Evolutionary conservation across 2,888 invertebrate genomes (phyloP).

Genomic region (Agrilus mali): DNA sequence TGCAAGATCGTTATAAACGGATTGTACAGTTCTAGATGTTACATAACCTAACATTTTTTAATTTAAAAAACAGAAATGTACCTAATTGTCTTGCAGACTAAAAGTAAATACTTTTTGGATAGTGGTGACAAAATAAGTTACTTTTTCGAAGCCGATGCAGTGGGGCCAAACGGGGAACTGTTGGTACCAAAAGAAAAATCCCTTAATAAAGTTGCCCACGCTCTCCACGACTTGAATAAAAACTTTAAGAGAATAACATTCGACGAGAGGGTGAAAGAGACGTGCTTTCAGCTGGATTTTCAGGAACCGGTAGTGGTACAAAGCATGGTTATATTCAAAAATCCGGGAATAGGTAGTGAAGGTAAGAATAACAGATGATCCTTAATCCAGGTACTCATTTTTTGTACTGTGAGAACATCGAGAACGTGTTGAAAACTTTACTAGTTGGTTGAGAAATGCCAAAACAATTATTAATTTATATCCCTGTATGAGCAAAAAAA

Average conservation of each 20-base stretch:
- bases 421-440: neutral
- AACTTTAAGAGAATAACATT: conserved; percentile 74
- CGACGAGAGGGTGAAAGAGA: conserved; percentile 66
- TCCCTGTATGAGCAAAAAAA: no score
- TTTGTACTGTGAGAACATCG: no score
- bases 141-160: conserved; percentile 79
- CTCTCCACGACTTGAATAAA: conserved; percentile 69
- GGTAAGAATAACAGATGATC: conserved; percentile 38
- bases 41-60: no score
- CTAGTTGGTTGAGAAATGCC: no score
- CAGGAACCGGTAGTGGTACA: conserved; percentile 77
- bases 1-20: no score
- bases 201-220: conserved; percentile 82
- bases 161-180: conserved; percentile 62
- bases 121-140: conserved; percentile 85
- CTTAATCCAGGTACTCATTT: neutral
- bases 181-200: conserved; percentile 51
- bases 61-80: no score
- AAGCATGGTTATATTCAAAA: conserved; percentile 98
- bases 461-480: no score
- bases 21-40: no score
- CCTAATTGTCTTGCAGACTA: conserved; percentile 32
- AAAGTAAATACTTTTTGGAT: conserved; percentile 74
- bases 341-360: conserved; percentile 80
- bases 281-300: conserved; percentile 60